Base-by-base conservation (phyloP, 2,888 invertebrate genomes). In the Tiphia femorata region DNA sequence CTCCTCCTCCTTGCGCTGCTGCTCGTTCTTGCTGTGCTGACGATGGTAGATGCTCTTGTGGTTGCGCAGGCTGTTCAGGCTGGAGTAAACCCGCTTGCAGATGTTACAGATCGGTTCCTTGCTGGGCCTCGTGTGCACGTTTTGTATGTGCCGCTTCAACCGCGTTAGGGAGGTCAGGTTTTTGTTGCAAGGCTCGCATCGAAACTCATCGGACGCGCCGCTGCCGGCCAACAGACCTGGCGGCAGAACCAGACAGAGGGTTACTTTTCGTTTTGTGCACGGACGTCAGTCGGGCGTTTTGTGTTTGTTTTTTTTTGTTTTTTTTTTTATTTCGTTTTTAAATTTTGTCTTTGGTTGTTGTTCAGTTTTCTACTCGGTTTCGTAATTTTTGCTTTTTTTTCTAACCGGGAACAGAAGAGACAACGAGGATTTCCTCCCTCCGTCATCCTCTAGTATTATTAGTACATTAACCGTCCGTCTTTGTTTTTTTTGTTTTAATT, bases 31-130 rank as follows among this genome's bases (percentile, higher is more conserved):
- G 66, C 79, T 80, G 70, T 83, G 84, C 67, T 84, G 84, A 51
- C 94, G 90, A 86, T 94, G 94, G 86, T 94, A 94, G 88, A 95
- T 94, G 85, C 94, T 94, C 90, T 94, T 94, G 89, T 94, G 94
- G 88, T 94, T 94, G 85, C 94, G 89, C 81, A 94, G 89, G 84
- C 93, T 94, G 88, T 94, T 94, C 81, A 94, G 88, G 84, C 94
- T 94, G 88, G 94, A 93, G 88, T 94, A 95, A 77, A 94, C 94
- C 84, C 94, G 91, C 86, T 94, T 93, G 88, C 94, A 95, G 84
- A 94, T 93, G 88, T 93, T 94, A 89, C 94, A 95, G 84, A 94
- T 93, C 73, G 94, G 94, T 87, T 93, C 93, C 87, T 94, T 90
- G 84, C 93, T 92, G 79, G 94, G 94, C 81, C 93, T 89, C 91